Percentiles rank a stretch among this genome's conserved stretches.
Evolutionary conservation across 2,797 vertebrate genomes (phyloP).

Genomic region (Anguilla pacifica): DNA sequence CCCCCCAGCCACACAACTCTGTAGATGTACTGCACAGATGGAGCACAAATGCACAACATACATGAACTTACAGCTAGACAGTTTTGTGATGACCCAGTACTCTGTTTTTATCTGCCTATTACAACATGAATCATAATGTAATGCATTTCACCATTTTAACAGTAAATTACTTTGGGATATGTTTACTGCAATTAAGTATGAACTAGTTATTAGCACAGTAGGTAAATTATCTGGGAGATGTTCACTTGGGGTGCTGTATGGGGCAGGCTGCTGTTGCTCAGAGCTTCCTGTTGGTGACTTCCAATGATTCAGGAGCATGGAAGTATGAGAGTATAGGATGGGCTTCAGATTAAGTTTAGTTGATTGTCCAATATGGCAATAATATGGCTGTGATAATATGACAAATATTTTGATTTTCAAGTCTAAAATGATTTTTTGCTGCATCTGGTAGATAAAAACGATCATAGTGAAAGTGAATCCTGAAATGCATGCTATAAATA

Average conservation of each 20-base stretch:
- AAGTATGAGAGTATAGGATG: not conserved
- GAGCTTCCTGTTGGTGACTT: not conserved
- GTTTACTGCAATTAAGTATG: not conserved
- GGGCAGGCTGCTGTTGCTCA: not conserved
- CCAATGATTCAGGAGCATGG: too few species aligned
- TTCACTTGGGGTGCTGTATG: not conserved
- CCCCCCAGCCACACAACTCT: not conserved
- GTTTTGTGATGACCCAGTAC: not conserved
- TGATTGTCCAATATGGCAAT: not conserved
- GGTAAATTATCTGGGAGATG: not conserved
- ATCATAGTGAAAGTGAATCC: not conserved
- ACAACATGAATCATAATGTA: not conserved
- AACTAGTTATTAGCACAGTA: not conserved
- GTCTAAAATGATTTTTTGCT: too few species aligned
- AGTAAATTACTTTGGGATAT: not conserved
- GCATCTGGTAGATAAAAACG: not conserved
- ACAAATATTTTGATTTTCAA: not conserved
- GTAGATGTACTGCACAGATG: not conserved
- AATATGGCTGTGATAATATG: not conserved
- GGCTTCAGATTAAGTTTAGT: not conserved
- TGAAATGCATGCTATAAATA: not conserved
- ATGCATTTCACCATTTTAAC: not conserved
- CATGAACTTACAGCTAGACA: not conserved
- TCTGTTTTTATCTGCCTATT: not conserved
- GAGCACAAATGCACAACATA: not conserved